Evolutionary conservation across 2,113 vertebrate species (phyloP).

Genomic region (Mormoops blainvillei): DNA sequence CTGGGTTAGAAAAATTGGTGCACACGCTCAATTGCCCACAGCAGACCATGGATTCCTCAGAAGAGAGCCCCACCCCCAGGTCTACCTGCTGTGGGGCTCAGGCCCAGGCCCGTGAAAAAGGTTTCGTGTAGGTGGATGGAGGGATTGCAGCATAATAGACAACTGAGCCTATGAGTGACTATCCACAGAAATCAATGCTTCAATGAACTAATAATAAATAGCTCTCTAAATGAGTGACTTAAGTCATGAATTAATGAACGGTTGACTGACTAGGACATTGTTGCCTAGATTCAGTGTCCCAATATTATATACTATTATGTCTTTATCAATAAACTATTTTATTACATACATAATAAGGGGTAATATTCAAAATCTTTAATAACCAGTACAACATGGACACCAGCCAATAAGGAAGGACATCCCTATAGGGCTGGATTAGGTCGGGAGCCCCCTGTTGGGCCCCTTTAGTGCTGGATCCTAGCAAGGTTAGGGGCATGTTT

Average conservation of each 20-base stretch:
- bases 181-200: not conserved
- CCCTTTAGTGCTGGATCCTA: not conserved
- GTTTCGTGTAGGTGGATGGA: not conserved
- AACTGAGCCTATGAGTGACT: not conserved
- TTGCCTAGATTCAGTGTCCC: not conserved
- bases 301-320: not conserved
- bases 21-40: not conserved
- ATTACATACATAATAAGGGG: not conserved
- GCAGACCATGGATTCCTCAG: not conserved
- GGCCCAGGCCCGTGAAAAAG: not conserved
- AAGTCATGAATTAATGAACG: not conserved
- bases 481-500: accelerated
- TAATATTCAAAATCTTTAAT: slow-evolving; percentile 4
- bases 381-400: not conserved
- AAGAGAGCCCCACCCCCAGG: not conserved
- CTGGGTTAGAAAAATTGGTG: not conserved
- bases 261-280: not conserved
- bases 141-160: not conserved
- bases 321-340: not conserved
- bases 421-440: not conserved
- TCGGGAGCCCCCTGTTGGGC: too few species aligned
- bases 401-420: not conserved
- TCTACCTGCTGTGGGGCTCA: too few species aligned
- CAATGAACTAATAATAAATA: not conserved
- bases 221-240: not conserved